A percentile compares a stretch with the other conserved stretches of the same genome.
phyloP scores from a whole-genome alignment of 2,888 invertebrate species.

The Caprella mutica region DNA sequence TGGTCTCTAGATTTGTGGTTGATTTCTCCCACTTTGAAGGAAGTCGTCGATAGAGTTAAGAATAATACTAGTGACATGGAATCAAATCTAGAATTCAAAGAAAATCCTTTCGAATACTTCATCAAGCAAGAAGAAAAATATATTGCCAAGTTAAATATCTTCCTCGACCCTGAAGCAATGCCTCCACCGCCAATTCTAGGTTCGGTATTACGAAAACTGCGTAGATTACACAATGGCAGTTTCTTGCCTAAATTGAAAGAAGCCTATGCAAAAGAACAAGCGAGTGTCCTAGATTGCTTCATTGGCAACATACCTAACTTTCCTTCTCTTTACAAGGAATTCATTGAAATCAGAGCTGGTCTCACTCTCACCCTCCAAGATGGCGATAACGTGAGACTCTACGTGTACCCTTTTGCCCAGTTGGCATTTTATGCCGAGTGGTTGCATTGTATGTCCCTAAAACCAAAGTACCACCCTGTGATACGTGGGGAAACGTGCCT shows the following conservation, averaged over 20 bases:
- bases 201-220: conserved; percentile 11
- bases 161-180: conserved; percentile 18
- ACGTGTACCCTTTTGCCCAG: conserved; percentile 21
- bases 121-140: neutral
- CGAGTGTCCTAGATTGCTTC: conserved; percentile 7
- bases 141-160: neutral
- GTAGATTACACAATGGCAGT: conserved; percentile 10
- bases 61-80: too few relatives aligned
- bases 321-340: conserved; percentile 14
- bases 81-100: too few relatives aligned
- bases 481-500: neutral
- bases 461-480: neutral
- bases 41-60: too few relatives aligned
- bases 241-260: conserved; percentile 14
- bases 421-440: conserved; percentile 13
- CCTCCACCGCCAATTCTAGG: conserved; percentile 8
- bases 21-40: too few relatives aligned
- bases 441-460: conserved; percentile 1
- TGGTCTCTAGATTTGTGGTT: neutral
- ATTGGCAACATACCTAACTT: conserved; percentile 6
- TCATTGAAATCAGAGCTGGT: conserved; percentile 17
- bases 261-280: neutral
- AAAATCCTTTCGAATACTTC: too few relatives aligned
- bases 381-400: neutral
- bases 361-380: conserved; percentile 6